These are phyloP conservation scores for Lasioglossum figueresi DNA, from an alignment of 2,888 invertebrate species.

Conservation along the genomic window DNA sequence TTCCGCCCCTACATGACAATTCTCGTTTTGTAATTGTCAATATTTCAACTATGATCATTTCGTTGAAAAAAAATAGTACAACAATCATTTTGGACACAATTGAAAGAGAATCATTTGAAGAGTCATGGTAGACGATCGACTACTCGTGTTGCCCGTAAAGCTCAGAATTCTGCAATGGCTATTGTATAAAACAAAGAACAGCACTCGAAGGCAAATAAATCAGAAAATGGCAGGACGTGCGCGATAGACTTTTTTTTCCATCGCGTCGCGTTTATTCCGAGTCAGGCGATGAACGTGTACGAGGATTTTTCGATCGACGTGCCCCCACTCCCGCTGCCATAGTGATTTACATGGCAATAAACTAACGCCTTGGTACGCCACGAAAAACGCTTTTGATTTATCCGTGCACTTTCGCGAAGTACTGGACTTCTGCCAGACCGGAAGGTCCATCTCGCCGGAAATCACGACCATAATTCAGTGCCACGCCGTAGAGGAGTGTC, in stretches of 20 bases:
- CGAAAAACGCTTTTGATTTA: slow-evolving; percentile 73
- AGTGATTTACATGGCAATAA: slow-evolving; percentile 75
- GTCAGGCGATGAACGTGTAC: slow-evolving; percentile 15
- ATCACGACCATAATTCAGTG: slow-evolving; percentile 74
- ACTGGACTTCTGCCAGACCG: slow-evolving; percentile 74
- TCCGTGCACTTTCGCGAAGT: slow-evolving; percentile 70
- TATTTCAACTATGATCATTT: too few relatives aligned
- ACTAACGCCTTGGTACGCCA: slow-evolving; percentile 66
- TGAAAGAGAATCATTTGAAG: too few relatives aligned
- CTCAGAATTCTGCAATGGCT: background rate
- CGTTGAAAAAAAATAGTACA: too few relatives aligned
- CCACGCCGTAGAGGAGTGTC: slow-evolving; percentile 25
- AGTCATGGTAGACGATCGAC: background rate
- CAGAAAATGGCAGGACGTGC: background rate
- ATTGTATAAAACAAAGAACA: background rate
- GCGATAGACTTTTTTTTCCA: background rate
- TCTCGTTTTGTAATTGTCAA: background rate
- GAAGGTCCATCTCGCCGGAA: slow-evolving; percentile 79
- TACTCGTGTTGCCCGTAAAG: background rate
- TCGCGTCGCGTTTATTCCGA: slow-evolving; percentile 4
- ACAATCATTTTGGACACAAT: too few relatives aligned
- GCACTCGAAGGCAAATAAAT: background rate
- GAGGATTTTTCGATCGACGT: slow-evolving; percentile 62
- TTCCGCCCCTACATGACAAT: background rate
- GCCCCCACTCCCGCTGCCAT: slow-evolving; percentile 27